Evolutionary conservation across 2,113 vertebrate genomes (phyloP).

Genomic region (Pedionomus torquatus): DNA sequence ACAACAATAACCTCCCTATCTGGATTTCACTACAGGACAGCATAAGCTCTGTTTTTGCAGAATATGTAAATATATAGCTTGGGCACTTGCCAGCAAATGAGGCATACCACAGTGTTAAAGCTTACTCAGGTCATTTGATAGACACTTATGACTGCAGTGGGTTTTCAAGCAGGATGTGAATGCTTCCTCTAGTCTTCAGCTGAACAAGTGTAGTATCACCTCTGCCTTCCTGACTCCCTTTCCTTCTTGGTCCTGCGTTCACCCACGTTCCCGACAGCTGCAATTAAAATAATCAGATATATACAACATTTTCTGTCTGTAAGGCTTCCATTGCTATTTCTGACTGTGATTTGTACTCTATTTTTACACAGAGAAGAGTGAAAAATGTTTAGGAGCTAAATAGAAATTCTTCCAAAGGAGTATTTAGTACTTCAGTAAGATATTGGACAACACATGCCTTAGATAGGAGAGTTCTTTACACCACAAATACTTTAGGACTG

Average conservation of each 20-base stretch:
- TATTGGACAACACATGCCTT: not conserved
- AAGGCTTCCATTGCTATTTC: not conserved
- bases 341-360: not conserved
- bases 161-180: not conserved
- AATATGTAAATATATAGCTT: not conserved
- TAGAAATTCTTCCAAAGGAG: not conserved
- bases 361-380: not conserved
- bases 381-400: not conserved
- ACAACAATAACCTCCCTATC: not conserved
- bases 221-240: not conserved
- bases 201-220: not conserved
- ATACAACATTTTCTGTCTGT: not conserved
- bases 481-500: not conserved
- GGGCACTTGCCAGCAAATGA: not conserved
- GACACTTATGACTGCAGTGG: not conserved
- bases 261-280: accelerated
- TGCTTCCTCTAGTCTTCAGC: not conserved
- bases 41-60: not conserved
- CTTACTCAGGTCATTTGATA: not conserved
- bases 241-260: not conserved
- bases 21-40: not conserved
- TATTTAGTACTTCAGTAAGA: not conserved
- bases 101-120: not conserved
- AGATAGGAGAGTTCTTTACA: not conserved
- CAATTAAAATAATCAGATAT: not conserved